Conservation (phyloP, 2,888 invertebrate species). For the Melikaiella ostensackeni region DNA sequence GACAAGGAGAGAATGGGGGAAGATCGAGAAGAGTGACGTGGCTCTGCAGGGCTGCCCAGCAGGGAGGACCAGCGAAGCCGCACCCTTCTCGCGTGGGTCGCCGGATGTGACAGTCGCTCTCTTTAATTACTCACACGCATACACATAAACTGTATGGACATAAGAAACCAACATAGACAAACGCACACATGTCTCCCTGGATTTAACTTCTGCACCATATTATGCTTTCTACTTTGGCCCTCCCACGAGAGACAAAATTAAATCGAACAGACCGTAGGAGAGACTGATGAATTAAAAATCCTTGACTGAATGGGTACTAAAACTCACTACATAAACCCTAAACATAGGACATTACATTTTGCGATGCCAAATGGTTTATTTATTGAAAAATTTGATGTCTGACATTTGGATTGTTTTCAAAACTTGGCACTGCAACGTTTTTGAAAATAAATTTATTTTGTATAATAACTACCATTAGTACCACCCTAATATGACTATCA, state of each 20-base stretch:
- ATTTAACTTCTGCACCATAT: conserved; percentile 67
- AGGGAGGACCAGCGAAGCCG: conserved; percentile 60
- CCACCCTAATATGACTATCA: too few species aligned
- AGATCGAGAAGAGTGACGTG: conserved; percentile 57
- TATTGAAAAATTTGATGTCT: too few species aligned
- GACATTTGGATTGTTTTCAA: too few species aligned
- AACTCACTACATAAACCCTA: neutral
- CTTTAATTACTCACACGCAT: conserved; percentile 75
- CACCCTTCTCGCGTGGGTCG: conserved; percentile 77
- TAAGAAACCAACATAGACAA: conserved; percentile 68
- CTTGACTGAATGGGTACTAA: neutral
- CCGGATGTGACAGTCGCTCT: conserved; percentile 77
- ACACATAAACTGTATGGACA: conserved; percentile 54
- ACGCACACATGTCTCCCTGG: conserved; percentile 58
- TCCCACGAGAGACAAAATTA: conserved; percentile 53
- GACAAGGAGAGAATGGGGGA: conserved; percentile 45
- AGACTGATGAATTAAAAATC: conserved; percentile 5
- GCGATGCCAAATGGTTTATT: too few species aligned
- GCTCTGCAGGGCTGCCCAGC: conserved; percentile 53
- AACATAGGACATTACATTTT: neutral
- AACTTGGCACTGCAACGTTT: too few species aligned
- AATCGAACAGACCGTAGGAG: conserved; percentile 20
- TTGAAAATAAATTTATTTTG: too few species aligned
- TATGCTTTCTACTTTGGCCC: conserved; percentile 69
- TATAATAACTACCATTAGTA: too few species aligned